A percentile compares a stretch with the other conserved stretches of the same genome.
phyloP scores from a whole-genome alignment of 2,113 vertebrate species.

The Fregata magnificens region DNA sequence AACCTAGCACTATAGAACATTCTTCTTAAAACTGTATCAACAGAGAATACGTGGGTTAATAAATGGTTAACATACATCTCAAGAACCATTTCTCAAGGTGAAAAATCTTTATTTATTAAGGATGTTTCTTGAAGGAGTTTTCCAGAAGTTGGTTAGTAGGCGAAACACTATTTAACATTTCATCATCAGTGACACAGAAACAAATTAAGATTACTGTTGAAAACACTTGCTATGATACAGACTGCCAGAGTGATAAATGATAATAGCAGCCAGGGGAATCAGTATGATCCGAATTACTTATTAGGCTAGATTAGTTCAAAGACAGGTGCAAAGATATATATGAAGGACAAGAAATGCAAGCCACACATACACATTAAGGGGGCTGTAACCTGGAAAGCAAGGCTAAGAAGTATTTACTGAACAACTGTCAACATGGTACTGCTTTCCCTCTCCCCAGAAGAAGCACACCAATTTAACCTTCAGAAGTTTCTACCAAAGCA shows the following conservation, averaged over 20 bases:
- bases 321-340: slow-evolving; percentile 3
- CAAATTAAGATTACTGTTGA: slow-evolving; percentile 28
- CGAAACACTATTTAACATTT: not conserved
- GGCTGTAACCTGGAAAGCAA: not conserved
- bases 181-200: slow-evolving; percentile 15
- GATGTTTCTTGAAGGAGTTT: not conserved
- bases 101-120: not conserved
- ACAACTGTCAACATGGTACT: not conserved
- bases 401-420: not conserved
- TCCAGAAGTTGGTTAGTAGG: not conserved
- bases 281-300: slow-evolving; percentile 12
- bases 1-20: not conserved
- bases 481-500: not conserved
- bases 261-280: not conserved
- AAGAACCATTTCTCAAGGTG: not conserved
- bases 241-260: slow-evolving; percentile 16
- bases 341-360: not conserved
- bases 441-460: not conserved
- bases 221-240: slow-evolving; percentile 3
- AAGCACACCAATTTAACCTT: not conserved
- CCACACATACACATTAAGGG: not conserved
- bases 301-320: not conserved
- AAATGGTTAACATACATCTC: not conserved
- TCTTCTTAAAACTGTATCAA: not conserved
- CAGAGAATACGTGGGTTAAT: not conserved